Base-by-base conservation (phyloP, 2,113 vertebrate genomes). In the Sminthopsis crassicaudata region DNA sequence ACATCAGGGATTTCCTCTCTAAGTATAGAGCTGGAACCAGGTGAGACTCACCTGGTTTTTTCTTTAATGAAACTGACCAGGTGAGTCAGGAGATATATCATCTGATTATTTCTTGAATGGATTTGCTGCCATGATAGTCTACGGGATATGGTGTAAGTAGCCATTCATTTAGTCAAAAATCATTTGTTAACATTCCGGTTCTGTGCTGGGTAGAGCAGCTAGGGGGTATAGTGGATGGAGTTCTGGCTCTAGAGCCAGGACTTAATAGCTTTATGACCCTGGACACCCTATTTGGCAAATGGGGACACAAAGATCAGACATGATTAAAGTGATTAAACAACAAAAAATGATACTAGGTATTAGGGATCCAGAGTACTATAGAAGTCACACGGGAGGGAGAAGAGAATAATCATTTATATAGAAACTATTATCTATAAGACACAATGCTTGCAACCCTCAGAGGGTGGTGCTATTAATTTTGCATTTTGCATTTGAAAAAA, bases 1-100 rank as follows among this genome's bases (percentile, higher is more conserved):
- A 96, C 95, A 95, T 90, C 54, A 92, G 90, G 55, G 67, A 96
- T 67, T 36, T 14, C 67, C 96, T 94, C 94, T 94, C 67, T 92
- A 96, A 84, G 6, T n/a, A 0, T 19, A n/a, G 14, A 19, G 36
- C 36, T n/a, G 6, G 67, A 53, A 92, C 84, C 0, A 90, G 93
- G 95, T 94, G 95, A 97, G 54, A 95, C 95, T 97, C n/a, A 91
- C 42, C 95, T 96, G 96, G 94, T 94, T 95, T 95, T 91, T 91
- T 89, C 48, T n/a, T 90, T 97, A 93, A 54, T 94, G 0, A 92
- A 50, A 89, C 96, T 91, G 94, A 91, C 95, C 67, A n/a, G 92
- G 94, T 91, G 91, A 97, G 67, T 23, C 94, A 95, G 42, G 91
- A 76, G 90, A 94, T 11, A 52, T 23, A 53, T 91, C 53, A 54